Conservation (phyloP, 2,113 vertebrate genomes). For the Dromiciops gliroides region DNA sequence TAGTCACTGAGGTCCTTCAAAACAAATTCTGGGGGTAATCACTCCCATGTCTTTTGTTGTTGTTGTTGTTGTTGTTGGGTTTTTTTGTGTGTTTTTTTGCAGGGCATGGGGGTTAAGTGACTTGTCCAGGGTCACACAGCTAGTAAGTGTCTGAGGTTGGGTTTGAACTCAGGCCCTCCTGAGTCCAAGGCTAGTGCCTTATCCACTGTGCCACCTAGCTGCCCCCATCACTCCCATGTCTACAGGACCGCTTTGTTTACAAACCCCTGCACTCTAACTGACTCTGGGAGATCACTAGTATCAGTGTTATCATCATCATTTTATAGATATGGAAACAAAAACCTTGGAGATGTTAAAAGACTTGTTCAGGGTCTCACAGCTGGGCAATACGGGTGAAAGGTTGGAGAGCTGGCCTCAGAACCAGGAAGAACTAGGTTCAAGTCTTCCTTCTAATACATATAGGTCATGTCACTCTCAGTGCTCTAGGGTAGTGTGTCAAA, state of each 20-base stretch:
- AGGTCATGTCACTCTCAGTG: background rate
- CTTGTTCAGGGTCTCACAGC: background rate
- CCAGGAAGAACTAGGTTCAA: background rate
- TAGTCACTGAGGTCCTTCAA: background rate
- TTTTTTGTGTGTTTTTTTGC: too few relatives aligned
- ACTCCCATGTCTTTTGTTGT: background rate
- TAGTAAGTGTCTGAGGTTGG: too few relatives aligned
- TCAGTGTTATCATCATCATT: background rate
- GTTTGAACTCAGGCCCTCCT: too few relatives aligned
- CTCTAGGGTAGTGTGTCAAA: background rate
- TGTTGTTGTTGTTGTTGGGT: too few relatives aligned
- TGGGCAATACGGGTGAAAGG: background rate
- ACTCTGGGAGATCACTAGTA: background rate
- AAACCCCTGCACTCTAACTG: background rate
- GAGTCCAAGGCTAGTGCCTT: too few relatives aligned
- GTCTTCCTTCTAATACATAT: background rate
- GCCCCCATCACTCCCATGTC: background rate
- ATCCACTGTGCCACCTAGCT: too few relatives aligned
- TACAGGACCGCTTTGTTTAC: background rate
- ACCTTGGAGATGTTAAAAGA: background rate
- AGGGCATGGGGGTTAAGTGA: too few relatives aligned
- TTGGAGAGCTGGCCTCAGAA: background rate
- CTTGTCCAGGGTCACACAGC: too few relatives aligned
- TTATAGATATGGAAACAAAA: background rate
- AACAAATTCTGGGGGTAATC: background rate